Conservation (phyloP, 2,888 invertebrate species). For the Rhimphoctona megacephalus region DNA sequence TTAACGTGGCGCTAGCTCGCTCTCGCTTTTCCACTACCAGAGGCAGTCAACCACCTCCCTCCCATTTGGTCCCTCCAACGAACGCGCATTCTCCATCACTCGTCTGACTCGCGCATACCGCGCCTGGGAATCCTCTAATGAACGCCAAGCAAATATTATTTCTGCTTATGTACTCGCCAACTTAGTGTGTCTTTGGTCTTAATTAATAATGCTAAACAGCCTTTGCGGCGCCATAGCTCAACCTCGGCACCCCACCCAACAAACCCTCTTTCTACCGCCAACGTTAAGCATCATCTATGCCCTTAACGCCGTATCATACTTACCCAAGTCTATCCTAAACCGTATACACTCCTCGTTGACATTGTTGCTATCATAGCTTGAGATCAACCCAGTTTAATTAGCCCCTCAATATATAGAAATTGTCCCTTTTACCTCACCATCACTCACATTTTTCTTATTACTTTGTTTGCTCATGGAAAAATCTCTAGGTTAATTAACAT, state of each 20-base stretch:
- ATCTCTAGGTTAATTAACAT: background rate
- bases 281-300: slow-evolving; percentile 5
- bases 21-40: slow-evolving; percentile 54
- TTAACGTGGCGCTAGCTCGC: slow-evolving; percentile 42
- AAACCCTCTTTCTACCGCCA: slow-evolving; percentile 14
- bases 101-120: slow-evolving; percentile 68
- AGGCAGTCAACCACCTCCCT: slow-evolving; percentile 34
- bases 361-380: slow-evolving; percentile 33
- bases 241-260: slow-evolving; percentile 23
- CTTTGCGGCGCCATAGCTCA: slow-evolving; percentile 61
- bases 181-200: slow-evolving; percentile 83
- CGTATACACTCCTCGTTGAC: slow-evolving; percentile 15
- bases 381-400: slow-evolving; percentile 53
- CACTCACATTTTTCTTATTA: background rate
- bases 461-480: slow-evolving; percentile 2
- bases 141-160: slow-evolving; percentile 84
- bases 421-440: background rate
- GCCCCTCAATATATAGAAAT: slow-evolving; percentile 45
- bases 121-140: slow-evolving; percentile 82
- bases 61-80: slow-evolving; percentile 19
- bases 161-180: slow-evolving; percentile 83
- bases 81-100: slow-evolving; percentile 47
- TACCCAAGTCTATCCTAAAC: slow-evolving; percentile 2
- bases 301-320: slow-evolving; percentile 16
- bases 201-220: slow-evolving; percentile 84